Conservation (phyloP, 2,888 invertebrate species). For the Hermodice carunculata region DNA sequence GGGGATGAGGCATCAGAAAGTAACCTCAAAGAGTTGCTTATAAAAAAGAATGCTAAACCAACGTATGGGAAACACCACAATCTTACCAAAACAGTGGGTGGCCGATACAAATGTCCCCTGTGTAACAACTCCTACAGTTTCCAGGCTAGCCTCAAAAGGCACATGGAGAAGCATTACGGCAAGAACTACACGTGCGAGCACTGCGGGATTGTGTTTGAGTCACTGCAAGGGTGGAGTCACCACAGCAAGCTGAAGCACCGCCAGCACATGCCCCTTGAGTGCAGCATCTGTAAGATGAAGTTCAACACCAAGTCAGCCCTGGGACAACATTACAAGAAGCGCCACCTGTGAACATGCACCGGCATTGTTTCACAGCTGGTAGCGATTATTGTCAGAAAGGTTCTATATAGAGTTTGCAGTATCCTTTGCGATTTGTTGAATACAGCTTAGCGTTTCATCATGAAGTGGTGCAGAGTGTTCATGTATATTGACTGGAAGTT, state of each 20-base stretch:
- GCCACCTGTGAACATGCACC: no score
- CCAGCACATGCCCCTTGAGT: slow-evolving; percentile 6
- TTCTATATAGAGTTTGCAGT: no score
- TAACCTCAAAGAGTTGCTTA: no score
- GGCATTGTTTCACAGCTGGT: no score
- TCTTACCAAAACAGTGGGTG: slow-evolving; percentile 14
- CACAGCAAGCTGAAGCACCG: slow-evolving; percentile 14
- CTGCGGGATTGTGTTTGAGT: slow-evolving; percentile 10
- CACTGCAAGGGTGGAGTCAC: slow-evolving; percentile 11
- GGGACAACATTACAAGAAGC: slow-evolving; percentile 9
- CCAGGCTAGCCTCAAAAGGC: slow-evolving; percentile 10
- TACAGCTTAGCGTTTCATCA: no score
- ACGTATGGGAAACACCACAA: no score
- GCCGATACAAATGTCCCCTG: slow-evolving; percentile 14
- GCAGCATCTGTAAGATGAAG: slow-evolving; percentile 6
- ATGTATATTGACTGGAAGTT: no score
- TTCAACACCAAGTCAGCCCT: slow-evolving; percentile 13
- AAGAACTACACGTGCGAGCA: slow-evolving; percentile 14
- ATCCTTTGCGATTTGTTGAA: no score
- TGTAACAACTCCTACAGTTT: slow-evolving; percentile 5
- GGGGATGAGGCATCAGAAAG: no score
- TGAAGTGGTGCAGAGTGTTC: no score
- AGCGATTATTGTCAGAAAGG: no score
- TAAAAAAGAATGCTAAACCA: no score
- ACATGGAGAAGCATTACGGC: slow-evolving; percentile 15